Conservation (phyloP, 1,140 invertebrate species). For the Ditylenchus dipsaci region DNA sequence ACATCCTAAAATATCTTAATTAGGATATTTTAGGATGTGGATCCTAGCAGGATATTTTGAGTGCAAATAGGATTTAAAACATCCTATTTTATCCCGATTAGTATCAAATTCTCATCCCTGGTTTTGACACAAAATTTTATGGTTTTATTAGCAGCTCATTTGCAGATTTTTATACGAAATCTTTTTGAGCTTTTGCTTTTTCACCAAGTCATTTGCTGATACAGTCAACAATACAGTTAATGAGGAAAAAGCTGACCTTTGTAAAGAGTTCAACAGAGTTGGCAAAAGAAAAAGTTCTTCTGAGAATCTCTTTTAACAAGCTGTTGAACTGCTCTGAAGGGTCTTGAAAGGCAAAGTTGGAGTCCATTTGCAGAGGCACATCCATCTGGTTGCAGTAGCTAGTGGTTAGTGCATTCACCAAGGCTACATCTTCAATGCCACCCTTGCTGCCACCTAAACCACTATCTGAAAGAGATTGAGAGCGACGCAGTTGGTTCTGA, state of each 20-base stretch:
- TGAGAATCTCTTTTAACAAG: constrained; percentile 15
- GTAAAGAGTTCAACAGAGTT: constrained; percentile 5
- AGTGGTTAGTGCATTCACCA: neutral
- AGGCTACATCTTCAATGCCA: neutral
- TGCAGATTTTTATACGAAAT: no score
- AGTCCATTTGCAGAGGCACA: constrained; percentile 8
- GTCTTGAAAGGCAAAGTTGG: neutral
- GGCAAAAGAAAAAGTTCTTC: constrained; percentile 6
- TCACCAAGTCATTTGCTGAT: no score
- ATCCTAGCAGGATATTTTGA: no score
- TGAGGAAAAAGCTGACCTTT: neutral
- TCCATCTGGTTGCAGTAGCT: constrained; percentile 9
- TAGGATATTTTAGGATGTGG: no score
- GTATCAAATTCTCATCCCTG: no score
- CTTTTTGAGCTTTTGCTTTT: no score
- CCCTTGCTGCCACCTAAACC: neutral
- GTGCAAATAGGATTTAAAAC: no score
- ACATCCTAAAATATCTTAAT: no score
- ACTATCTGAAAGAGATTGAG: constrained; percentile 5
- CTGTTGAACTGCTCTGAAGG: constrained; percentile 7
- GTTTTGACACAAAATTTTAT: no score
- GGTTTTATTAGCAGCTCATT: no score
- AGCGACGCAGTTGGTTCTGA: neutral
- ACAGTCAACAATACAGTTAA: no score
- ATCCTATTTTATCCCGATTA: no score